phyloP scores from a whole-genome alignment of 2,797 vertebrate genomes.

The Rhinogobio ventralis region DNA sequence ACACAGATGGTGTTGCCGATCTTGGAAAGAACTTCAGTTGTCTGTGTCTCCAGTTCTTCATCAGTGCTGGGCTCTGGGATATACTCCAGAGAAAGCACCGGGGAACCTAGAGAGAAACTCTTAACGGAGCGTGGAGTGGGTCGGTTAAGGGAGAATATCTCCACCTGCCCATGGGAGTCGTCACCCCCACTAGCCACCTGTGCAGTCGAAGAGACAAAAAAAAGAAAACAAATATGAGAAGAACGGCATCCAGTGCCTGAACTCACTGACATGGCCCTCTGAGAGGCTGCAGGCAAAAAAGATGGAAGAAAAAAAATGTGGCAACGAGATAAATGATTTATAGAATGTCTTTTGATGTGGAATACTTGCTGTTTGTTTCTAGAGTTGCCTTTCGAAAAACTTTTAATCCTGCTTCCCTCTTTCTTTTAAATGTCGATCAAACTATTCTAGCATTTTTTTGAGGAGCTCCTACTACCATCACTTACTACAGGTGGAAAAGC shows the following conservation, averaged over 20 bases:
- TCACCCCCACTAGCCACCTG: conserved; percentile 88
- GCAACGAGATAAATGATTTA: conserved; percentile 53
- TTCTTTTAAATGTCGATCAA: conserved; percentile 54
- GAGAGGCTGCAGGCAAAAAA: conserved; percentile 38
- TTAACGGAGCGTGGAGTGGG: conserved; percentile 85
- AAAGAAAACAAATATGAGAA: conserved; percentile 37
- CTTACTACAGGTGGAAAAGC: conserved; percentile 10
- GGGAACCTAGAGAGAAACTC: conserved; percentile 81
- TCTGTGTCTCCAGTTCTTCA: conserved; percentile 51
- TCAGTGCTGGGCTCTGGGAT: conserved; percentile 74
- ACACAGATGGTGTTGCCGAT: conserved; percentile 84
- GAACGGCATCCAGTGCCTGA: conserved; percentile 36
- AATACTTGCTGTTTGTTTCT: conserved; percentile 55
- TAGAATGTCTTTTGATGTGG: conserved; percentile 49
- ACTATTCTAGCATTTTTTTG: conserved; percentile 45
- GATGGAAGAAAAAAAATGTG: conserved; percentile 21
- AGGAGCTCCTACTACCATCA: conserved; percentile 25
- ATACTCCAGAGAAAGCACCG: conserved; percentile 86
- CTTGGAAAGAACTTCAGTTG: conserved; percentile 53
- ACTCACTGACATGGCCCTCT: conserved; percentile 33
- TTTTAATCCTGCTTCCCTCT: conserved; percentile 44
- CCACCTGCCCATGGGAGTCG: conserved; percentile 81
- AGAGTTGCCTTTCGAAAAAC: conserved; percentile 50
- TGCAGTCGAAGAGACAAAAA: conserved; percentile 20
- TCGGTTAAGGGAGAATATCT: conserved; percentile 91